Conservation (phyloP, 2,113 vertebrate species). For the Choloepus hoffmanni region DNA sequence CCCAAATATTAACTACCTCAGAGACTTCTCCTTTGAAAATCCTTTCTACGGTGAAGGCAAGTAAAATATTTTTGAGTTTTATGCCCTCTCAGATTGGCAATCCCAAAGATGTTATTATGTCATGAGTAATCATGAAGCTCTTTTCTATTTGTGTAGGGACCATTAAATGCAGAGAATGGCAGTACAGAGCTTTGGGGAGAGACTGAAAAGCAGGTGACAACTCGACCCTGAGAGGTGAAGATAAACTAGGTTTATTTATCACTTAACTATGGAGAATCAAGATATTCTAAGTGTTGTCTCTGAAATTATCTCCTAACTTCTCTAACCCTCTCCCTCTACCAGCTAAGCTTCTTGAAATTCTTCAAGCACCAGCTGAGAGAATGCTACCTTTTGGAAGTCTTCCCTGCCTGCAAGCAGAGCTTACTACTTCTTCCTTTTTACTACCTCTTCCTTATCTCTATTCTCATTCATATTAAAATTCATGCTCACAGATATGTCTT, state of each 20-base stretch:
- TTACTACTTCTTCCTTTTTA: neutral
- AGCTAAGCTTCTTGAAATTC: neutral
- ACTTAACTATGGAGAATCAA: neutral
- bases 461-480: neutral
- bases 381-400: neutral
- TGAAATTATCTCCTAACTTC: too few species aligned
- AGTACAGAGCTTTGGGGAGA: neutral
- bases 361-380: neutral
- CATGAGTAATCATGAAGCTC: neutral
- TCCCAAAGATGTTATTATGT: neutral
- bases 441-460: neutral
- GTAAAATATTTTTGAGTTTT: too few species aligned
- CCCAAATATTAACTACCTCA: too few species aligned
- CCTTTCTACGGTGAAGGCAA: too few species aligned
- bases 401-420: neutral
- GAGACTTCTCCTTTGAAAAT: too few species aligned
- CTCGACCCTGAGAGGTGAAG: neutral
- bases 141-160: neutral
- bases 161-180: conserved; percentile 14
- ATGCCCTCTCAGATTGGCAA: too few species aligned
- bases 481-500: neutral
- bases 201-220: neutral
- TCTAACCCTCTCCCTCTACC: neutral
- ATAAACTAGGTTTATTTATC: neutral
- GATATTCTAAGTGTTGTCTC: neutral